phyloP scores from a whole-genome alignment of 64 coral and sea anemone species.

The Pocillopora verrucosa region DNA sequence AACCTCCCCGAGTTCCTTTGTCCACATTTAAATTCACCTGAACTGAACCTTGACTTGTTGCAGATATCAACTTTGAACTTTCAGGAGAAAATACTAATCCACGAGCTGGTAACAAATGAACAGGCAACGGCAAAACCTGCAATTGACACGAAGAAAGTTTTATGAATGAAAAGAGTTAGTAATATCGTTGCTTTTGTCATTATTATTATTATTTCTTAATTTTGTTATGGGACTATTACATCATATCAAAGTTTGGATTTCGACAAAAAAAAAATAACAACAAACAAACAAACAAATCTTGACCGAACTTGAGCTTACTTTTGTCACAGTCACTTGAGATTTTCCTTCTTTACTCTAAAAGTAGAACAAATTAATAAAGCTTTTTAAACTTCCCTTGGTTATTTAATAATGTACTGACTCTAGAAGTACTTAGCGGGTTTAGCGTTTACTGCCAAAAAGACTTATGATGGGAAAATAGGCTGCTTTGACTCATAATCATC shows the following conservation, averaged over 20 bases:
- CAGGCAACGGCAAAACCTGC: constrained; percentile 59
- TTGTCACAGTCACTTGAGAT: constrained; percentile 8
- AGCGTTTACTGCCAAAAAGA: too few species aligned
- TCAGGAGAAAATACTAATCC: constrained; percentile 72
- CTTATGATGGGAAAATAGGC: too few species aligned
- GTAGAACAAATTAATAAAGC: neutral
- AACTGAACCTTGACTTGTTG: constrained; percentile 64
- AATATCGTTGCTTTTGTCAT: too few species aligned
- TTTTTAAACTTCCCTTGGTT: neutral
- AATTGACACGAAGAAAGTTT: neutral
- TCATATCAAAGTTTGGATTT: neutral
- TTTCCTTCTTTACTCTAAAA: neutral
- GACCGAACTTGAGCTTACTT: neutral
- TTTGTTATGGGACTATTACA: too few species aligned
- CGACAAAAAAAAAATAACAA: neutral
- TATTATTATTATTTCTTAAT: too few species aligned
- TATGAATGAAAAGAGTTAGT: neutral
- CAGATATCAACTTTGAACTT: constrained; percentile 63
- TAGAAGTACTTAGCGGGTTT: too few species aligned
- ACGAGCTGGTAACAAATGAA: constrained; percentile 68
- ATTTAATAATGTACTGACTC: too few species aligned
- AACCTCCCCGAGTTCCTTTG: neutral
- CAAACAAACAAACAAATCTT: neutral
- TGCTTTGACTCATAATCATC: too few species aligned
- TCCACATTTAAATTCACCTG: constrained; percentile 39